Evolutionary conservation across 2,888 invertebrate genomes (phyloP), one percentile per base, ranked within the genome.

Genomic region (Vesta saturnalis): DNA sequence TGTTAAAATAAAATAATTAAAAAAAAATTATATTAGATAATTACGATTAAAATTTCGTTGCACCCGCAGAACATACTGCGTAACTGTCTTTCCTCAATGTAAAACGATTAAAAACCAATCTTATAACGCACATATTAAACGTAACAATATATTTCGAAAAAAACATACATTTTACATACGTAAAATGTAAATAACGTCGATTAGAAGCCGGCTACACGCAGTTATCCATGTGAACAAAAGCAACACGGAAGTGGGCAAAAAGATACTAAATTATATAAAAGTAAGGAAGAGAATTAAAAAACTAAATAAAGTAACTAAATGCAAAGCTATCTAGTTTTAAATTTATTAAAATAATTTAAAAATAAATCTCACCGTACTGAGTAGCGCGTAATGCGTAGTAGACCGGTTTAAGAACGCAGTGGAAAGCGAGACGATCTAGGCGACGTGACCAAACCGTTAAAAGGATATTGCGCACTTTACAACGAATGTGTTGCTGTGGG

Each of bases 401-500:
- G 56, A 64, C 61, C 64, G 70, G 49, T 64, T 69, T 39, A 59
- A 73, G 67, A 67, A 71, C 72, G 71, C 69, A 71, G 72, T 69
- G 67, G 54, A 66, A 67, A 64, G 63, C 65, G 68, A 61, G 56
- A 30, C 49, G 61, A 64, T 49, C 71, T 69, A 72, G 72, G 72
- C 69, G 72, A 70, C 66, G 73, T 72, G 72, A 71, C 68, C 71
- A 70, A 70, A 68, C 72, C 72, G 72, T 68, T 71, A 72, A 70
- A 73, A 39, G 71, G 73, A 72, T 76, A 76, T 76, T 76, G 76
- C 76, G 76, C 76, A 76, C 74, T 76, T 75, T 63, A 59, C 55
- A 69, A 57, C 58, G 39, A 65, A 43, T 65, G 43, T 64, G 64
- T 69, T 69, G 69, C 66, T 62, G 69, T 62, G 69, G 58, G 67